These are phyloP conservation scores for Drosophila siamana DNA, from an alignment of 2,888 invertebrate genomes.

Conservation along the genomic window DNA sequence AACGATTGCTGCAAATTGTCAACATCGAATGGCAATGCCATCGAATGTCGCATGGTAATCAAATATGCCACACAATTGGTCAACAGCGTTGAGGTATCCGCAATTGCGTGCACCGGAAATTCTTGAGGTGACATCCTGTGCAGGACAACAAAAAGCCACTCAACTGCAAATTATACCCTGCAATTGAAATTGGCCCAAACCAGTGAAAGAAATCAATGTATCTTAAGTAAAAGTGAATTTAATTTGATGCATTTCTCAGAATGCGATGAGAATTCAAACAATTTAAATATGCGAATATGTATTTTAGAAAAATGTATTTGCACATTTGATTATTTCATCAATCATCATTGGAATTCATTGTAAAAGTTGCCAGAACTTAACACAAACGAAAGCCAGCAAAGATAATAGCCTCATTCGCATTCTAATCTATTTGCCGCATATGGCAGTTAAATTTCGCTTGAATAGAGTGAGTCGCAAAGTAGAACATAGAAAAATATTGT, in stretches of 20 bases:
- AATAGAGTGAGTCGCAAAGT: not conserved
- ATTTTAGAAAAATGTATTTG: too few relatives aligned
- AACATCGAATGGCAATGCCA: constrained; percentile 15
- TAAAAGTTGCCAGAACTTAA: too few relatives aligned
- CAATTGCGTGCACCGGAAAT: constrained; percentile 39
- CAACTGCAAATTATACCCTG: too few relatives aligned
- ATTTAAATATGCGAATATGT: too few relatives aligned
- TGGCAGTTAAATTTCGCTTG: not conserved
- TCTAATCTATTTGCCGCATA: not conserved
- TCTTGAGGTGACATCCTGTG: constrained; percentile 26
- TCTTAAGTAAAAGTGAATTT: too few relatives aligned
- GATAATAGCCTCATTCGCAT: not conserved
- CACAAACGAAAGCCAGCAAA: too few relatives aligned
- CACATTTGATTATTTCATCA: too few relatives aligned
- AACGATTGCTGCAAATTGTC: constrained; percentile 57
- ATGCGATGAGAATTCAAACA: too few relatives aligned
- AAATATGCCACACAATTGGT: constrained; percentile 43
- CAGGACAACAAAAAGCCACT: constrained; percentile 6
- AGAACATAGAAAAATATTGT: not conserved
- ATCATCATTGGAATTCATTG: too few relatives aligned
- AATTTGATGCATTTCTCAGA: too few relatives aligned
- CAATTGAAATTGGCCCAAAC: too few relatives aligned
- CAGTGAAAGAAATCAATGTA: too few relatives aligned
- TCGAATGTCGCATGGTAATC: constrained; percentile 39
- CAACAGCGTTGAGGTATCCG: constrained; percentile 22